Conservation (phyloP, 2,888 invertebrate species). For the Megastigmus dorsalis region DNA sequence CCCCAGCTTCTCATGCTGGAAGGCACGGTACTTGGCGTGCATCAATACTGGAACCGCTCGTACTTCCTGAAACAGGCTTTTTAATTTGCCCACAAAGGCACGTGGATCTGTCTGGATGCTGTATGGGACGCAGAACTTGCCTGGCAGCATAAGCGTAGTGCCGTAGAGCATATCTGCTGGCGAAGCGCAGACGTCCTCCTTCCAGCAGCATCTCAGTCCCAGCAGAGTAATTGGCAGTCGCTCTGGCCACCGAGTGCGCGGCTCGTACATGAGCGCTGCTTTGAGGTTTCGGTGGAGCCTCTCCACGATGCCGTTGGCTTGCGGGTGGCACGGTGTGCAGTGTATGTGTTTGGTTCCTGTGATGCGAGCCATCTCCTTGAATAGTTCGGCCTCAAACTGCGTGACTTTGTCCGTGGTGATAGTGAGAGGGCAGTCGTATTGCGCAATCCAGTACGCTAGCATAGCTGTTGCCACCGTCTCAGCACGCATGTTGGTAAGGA, state of each 20-base stretch:
- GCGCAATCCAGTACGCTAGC: no score
- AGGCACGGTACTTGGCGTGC: background rate
- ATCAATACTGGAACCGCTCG: background rate
- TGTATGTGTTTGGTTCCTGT: background rate
- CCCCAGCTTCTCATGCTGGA: background rate
- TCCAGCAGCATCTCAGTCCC: background rate
- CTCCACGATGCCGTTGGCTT: background rate
- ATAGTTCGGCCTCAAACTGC: slow-evolving; percentile 11
- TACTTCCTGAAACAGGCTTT: background rate
- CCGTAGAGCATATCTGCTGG: no score
- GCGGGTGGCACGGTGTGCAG: no score
- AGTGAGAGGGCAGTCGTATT: no score
- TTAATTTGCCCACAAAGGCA: background rate
- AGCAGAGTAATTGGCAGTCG: background rate
- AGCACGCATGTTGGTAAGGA: no score
- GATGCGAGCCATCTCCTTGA: background rate
- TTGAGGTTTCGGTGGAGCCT: background rate
- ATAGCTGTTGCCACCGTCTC: no score
- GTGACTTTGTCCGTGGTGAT: no score
- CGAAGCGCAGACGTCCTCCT: background rate
- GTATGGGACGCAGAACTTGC: background rate
- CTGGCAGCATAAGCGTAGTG: no score
- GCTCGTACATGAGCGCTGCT: background rate
- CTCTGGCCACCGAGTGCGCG: background rate
- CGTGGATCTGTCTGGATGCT: background rate